phyloP scores from a whole-genome alignment of 2,888 invertebrate genomes.

The Parascotia fuliginaria region DNA sequence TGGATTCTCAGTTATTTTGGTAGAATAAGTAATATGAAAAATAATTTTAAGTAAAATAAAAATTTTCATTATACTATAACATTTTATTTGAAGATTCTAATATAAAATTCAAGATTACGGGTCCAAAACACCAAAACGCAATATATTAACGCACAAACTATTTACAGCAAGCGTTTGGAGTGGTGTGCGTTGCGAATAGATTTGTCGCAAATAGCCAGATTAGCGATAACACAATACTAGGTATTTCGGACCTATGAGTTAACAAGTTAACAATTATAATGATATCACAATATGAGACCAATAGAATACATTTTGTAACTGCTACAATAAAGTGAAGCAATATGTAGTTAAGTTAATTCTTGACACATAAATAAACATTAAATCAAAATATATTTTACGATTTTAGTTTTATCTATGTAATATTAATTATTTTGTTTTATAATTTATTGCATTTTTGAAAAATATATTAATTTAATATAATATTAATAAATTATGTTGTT shows the following conservation, averaged over 20 bases:
- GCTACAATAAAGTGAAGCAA: slow-evolving; percentile 38
- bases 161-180: too few relatives aligned
- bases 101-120: neutral
- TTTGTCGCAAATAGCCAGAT: too few relatives aligned
- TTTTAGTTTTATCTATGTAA: slow-evolving; percentile 3
- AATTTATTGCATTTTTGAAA: too few relatives aligned
- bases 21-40: too few relatives aligned
- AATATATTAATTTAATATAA: slow-evolving; percentile 10
- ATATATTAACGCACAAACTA: too few relatives aligned
- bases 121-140: neutral
- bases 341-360: slow-evolving; percentile 11
- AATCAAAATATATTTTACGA: slow-evolving; percentile 31
- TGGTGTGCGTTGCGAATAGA: too few relatives aligned
- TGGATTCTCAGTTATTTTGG: too few relatives aligned
- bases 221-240: too few relatives aligned
- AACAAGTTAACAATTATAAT: slow-evolving; percentile 41
- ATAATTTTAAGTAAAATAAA: too few relatives aligned
- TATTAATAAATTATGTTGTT: slow-evolving; percentile 6
- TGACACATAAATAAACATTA: slow-evolving; percentile 1
- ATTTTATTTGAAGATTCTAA: too few relatives aligned
- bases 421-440: slow-evolving; percentile 2
- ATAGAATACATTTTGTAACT: slow-evolving; percentile 49
- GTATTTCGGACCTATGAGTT: neutral
- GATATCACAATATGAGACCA: slow-evolving; percentile 79
- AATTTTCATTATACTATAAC: too few relatives aligned